These are phyloP conservation scores for Cuculus canorus DNA, from an alignment of 2,797 vertebrate genomes.

Conservation along the genomic window DNA sequence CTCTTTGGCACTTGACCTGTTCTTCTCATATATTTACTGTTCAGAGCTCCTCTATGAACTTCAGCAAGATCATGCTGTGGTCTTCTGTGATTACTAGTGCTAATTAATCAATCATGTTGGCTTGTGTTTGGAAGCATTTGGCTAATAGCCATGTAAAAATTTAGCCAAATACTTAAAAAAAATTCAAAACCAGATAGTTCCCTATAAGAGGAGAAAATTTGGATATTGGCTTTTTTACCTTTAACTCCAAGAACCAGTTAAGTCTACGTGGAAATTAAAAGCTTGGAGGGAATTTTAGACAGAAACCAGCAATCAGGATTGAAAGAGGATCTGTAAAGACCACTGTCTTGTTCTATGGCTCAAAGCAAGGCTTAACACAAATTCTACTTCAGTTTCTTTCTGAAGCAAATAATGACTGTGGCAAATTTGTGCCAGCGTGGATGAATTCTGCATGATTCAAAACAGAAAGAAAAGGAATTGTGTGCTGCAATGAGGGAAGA, in stretches of 20 bases:
- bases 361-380: background rate
- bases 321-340: background rate
- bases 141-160: background rate
- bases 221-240: background rate
- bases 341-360: background rate
- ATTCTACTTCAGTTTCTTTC: background rate
- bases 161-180: background rate
- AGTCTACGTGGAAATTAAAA: background rate
- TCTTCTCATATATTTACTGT: conserved; percentile 3
- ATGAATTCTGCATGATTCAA: background rate
- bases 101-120: conserved; percentile 54
- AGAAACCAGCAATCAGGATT: background rate
- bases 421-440: background rate
- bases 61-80: background rate
- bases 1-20: conserved; percentile 57
- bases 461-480: background rate
- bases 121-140: background rate
- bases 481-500: background rate
- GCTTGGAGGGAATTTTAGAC: rapidly evolving
- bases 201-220: background rate
- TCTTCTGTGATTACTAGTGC: conserved; percentile 38
- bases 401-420: background rate
- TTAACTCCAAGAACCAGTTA: background rate
- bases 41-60: conserved; percentile 32
- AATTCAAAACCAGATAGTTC: background rate